Evolutionary conservation across 2,888 invertebrate species (phyloP).

Genomic region (Pollenia angustigena): DNA sequence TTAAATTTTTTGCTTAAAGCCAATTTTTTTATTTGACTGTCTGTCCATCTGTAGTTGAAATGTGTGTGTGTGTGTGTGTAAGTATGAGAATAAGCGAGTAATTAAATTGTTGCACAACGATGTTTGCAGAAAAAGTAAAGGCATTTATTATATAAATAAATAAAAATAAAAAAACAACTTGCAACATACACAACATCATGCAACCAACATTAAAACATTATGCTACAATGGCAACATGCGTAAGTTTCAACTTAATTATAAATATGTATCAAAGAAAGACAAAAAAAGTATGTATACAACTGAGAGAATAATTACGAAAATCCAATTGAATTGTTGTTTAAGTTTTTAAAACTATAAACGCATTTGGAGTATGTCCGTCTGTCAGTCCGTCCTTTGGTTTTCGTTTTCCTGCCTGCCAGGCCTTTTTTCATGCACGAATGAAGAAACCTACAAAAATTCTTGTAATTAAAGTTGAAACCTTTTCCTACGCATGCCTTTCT

Average conservation of each 20-base stretch:
- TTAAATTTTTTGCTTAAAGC: neutral
- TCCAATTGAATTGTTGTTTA: slow-evolving; percentile 27
- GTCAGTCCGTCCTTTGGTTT: neutral
- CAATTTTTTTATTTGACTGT: neutral
- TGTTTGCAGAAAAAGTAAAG: neutral
- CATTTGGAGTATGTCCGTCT: neutral
- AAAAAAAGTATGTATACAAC: slow-evolving; percentile 6
- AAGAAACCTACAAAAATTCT: slow-evolving; percentile 30
- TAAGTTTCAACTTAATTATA: slow-evolving; percentile 59
- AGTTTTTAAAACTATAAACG: neutral
- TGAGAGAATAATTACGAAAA: slow-evolving; percentile 22
- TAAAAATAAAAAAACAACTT: slow-evolving; percentile 20
- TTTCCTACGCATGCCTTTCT: neutral
- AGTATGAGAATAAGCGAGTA: slow-evolving; percentile 3
- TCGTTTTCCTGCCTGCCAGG: neutral
- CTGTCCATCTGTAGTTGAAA: neutral
- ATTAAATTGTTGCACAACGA: slow-evolving; percentile 33
- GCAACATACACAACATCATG: slow-evolving; percentile 13
- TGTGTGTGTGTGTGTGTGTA: neutral
- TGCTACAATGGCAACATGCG: slow-evolving; percentile 40
- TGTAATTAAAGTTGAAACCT: slow-evolving; percentile 36
- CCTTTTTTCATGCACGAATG: neutral
- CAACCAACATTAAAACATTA: slow-evolving; percentile 36
- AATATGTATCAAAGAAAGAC: slow-evolving; percentile 17
- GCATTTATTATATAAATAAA: slow-evolving; percentile 1